Conservation (phyloP, 2,888 invertebrate genomes). For the Drosophila melanosoma region DNA sequence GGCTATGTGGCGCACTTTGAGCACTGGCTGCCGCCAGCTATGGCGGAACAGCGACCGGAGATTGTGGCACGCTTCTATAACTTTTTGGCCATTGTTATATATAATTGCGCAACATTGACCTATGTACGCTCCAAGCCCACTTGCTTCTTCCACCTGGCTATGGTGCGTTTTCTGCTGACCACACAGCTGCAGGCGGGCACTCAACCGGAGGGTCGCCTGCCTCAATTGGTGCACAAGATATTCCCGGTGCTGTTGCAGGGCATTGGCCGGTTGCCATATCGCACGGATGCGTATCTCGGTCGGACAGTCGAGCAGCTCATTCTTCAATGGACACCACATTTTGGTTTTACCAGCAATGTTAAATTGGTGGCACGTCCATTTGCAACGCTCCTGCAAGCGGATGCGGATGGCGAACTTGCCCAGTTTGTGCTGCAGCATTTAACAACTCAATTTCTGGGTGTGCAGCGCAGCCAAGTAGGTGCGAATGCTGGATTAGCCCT, state of each 20-base stretch:
- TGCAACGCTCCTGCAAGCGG: slow-evolving; percentile 75
- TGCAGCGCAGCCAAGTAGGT: slow-evolving; percentile 82
- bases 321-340: slow-evolving; percentile 84
- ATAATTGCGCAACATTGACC: slow-evolving; percentile 82
- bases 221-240: slow-evolving; percentile 86
- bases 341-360: slow-evolving; percentile 77
- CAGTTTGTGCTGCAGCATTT: slow-evolving; percentile 81
- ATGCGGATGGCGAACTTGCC: slow-evolving; percentile 70
- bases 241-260: slow-evolving; percentile 86
- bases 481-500: slow-evolving; percentile 81
- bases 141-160: slow-evolving; percentile 86
- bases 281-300: slow-evolving; percentile 85
- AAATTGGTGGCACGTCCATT: slow-evolving; percentile 83
- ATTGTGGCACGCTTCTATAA: slow-evolving; percentile 82
- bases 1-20: slow-evolving; percentile 82
- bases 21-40: slow-evolving; percentile 73
- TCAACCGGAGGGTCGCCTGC: slow-evolving; percentile 83
- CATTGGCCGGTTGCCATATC: slow-evolving; percentile 85
- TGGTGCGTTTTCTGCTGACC: slow-evolving; percentile 86
- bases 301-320: slow-evolving; percentile 86
- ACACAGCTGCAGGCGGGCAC: slow-evolving; percentile 86
- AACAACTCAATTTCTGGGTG: slow-evolving; percentile 78
- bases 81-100: slow-evolving; percentile 84
- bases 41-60: slow-evolving; percentile 70
- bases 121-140: slow-evolving; percentile 83